Evolutionary conservation across 2,113 vertebrate species (phyloP), one percentile per base, ranked within the genome.

Genomic region (Hemibagrus wyckioides): DNA sequence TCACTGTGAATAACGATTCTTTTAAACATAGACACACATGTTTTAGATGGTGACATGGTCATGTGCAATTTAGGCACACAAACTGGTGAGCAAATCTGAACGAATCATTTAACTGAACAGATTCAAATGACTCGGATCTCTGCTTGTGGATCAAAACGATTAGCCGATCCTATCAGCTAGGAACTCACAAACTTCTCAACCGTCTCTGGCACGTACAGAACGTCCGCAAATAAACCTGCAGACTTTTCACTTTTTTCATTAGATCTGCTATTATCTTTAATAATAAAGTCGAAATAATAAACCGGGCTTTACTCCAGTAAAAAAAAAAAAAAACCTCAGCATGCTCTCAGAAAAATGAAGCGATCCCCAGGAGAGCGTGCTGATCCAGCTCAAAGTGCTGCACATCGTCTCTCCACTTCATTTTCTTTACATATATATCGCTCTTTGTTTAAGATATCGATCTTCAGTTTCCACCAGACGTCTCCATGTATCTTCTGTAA

Each of bases 401-500:
- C 28, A 80, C 36, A 71, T 69, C 52, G 39, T 75, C 77, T 85
- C 44, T 21, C 63, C 77, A 61, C 88, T 73, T 79, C 17, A 30
- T 65, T 73, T 50, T 80, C 77, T 80, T 63, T 82, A 59, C 50
- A 71, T 54, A 54, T 54, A 57, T 61, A 57, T 39, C 56, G 5
- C 67, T 85, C 73, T 56, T 69, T 23, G 5, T 41, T 89, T 14
- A 36, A 59, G 57, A 57, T 84, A 80, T 65, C 19, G 61, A 86
- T 88, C 63, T 85, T 83, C 80, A 65, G 63, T 90, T 86, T 86
- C 67, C 71, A n/a, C 63, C 48, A 50, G 48, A 88, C 79, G 73
- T 90, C 92, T 82, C 89, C 88, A 88, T 88, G 89, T 91, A 94
- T 93, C 93, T 94, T 92, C 89, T 91, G 91, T 93, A 95, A 95